Percentiles rank a stretch among this genome's conserved stretches.
Conservation (phyloP, 2,888 invertebrate species). For the Caradrina kadenii region DNA sequence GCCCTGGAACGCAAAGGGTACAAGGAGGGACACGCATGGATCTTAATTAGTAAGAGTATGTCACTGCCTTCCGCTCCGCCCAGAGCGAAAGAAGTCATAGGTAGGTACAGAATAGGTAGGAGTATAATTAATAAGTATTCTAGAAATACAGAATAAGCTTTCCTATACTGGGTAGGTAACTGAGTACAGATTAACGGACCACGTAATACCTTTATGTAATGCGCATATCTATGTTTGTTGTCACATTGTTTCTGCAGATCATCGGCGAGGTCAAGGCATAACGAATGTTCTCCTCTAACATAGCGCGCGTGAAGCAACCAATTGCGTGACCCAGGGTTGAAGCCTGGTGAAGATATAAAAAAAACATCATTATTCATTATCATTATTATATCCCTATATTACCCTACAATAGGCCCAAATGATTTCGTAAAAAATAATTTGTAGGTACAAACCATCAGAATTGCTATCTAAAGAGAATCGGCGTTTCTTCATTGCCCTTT, state of each 20-base stretch:
- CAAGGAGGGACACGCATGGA: too few relatives aligned
- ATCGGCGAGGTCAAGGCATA: constrained; percentile 81
- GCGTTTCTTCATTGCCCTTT: constrained; percentile 57
- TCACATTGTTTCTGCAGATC: constrained; percentile 77
- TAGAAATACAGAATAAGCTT: too few relatives aligned
- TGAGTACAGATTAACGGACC: too few relatives aligned
- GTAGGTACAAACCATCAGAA: constrained; percentile 51
- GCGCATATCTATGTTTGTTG: constrained; percentile 83
- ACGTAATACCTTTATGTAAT: constrained; percentile 80
- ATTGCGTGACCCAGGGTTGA: constrained; percentile 76
- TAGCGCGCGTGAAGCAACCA: constrained; percentile 87
- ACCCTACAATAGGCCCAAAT: background rate
- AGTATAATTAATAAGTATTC: too few relatives aligned
- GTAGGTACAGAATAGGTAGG: too few relatives aligned
- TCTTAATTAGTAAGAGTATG: too few relatives aligned
- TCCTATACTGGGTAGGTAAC: too few relatives aligned
- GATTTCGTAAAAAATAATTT: background rate
- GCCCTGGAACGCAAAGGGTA: too few relatives aligned
- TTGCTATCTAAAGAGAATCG: constrained; percentile 54
- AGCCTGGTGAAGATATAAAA: constrained; percentile 67
- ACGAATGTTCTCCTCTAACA: constrained; percentile 84
- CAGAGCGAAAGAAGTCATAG: too few relatives aligned
- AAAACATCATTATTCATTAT: background rate
- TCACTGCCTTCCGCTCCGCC: too few relatives aligned
- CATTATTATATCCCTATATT: too few relatives aligned